These are phyloP conservation scores for Cyprinodon diabolis DNA, from an alignment of 2,797 vertebrate species.

Conservation along the genomic window DNA sequence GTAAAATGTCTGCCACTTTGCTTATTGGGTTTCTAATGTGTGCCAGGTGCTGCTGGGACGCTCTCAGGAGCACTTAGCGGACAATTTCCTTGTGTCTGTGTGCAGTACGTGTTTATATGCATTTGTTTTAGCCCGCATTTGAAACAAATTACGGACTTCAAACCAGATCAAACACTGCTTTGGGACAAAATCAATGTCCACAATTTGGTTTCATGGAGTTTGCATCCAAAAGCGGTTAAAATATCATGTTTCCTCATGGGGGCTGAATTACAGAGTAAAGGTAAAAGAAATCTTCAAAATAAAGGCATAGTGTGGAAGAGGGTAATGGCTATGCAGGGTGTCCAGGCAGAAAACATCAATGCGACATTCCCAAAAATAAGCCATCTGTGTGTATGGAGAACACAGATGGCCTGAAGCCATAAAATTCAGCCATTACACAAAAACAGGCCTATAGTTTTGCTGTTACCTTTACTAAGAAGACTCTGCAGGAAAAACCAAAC, in stretches of 20 bases:
- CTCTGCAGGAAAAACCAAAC: constrained; percentile 33
- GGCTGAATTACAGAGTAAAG: constrained; percentile 38
- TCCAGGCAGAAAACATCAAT: constrained; percentile 11
- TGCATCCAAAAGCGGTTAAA: constrained; percentile 21
- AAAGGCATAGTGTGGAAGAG: constrained; percentile 28
- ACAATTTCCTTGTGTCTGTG: constrained; percentile 30
- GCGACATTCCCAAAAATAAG: constrained; percentile 27
- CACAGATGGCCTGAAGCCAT: constrained; percentile 2
- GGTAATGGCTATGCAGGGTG: constrained; percentile 22
- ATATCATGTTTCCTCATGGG: constrained; percentile 18
- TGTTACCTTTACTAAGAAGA: constrained; percentile 50
- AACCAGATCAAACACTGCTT: constrained; percentile 37
- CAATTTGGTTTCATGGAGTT: constrained; percentile 28
- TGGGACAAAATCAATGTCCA: constrained; percentile 31
- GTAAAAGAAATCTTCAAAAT: constrained; percentile 23
- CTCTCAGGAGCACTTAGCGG: constrained; percentile 44
- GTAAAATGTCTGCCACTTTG: constrained; percentile 85
- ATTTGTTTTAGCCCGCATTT: constrained; percentile 53
- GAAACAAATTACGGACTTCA: constrained; percentile 53
- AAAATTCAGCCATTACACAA: constrained; percentile 25
- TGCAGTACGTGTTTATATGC: constrained; percentile 38
- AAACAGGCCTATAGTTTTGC: constrained; percentile 42
- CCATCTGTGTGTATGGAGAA: constrained; percentile 1
- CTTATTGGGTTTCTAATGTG: constrained; percentile 82
- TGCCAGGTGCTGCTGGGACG: constrained; percentile 73